These are phyloP conservation scores for Onthophagus sagittarius DNA, from an alignment of 2,888 invertebrate species.

Conservation along the genomic window DNA sequence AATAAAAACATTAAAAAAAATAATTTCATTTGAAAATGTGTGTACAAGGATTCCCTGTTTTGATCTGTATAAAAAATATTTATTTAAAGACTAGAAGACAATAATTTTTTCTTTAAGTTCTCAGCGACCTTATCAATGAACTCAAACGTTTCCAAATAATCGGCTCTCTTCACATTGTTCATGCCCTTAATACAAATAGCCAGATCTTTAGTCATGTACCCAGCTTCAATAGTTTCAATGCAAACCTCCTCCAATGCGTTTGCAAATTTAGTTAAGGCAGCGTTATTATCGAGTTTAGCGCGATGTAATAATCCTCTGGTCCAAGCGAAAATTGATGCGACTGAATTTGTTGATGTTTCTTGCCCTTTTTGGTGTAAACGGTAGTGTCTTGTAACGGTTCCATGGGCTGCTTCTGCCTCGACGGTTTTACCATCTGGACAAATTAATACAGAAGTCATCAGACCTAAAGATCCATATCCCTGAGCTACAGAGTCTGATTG, in stretches of 20 bases:
- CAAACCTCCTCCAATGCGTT: slow-evolving; percentile 85
- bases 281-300: slow-evolving; percentile 88
- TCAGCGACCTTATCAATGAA: slow-evolving; percentile 94
- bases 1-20: too few relatives aligned
- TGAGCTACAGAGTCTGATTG: slow-evolving; percentile 98
- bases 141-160: slow-evolving; percentile 96
- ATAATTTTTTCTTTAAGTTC: slow-evolving; percentile 68
- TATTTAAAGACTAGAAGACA: slow-evolving; percentile 10
- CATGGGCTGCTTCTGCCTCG: slow-evolving; percentile 97
- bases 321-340: slow-evolving; percentile 99
- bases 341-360: slow-evolving; percentile 98
- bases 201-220: slow-evolving; percentile 97
- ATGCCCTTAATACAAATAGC: slow-evolving; percentile 97
- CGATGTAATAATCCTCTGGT: slow-evolving; percentile 89
- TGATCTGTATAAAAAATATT: too few relatives aligned
- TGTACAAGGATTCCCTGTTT: too few relatives aligned
- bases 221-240: slow-evolving; percentile 90
- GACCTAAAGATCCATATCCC: slow-evolving; percentile 91
- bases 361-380: slow-evolving; percentile 83
- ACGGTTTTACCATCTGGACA: slow-evolving; percentile 98
- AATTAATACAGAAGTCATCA: slow-evolving; percentile 96
- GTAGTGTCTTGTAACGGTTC: slow-evolving; percentile 92
- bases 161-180: slow-evolving; percentile 68
- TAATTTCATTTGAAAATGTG: too few relatives aligned
- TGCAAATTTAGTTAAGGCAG: slow-evolving; percentile 73